Conservation (phyloP, 2,888 invertebrate genomes). For the Cryptocephalus primarius region DNA sequence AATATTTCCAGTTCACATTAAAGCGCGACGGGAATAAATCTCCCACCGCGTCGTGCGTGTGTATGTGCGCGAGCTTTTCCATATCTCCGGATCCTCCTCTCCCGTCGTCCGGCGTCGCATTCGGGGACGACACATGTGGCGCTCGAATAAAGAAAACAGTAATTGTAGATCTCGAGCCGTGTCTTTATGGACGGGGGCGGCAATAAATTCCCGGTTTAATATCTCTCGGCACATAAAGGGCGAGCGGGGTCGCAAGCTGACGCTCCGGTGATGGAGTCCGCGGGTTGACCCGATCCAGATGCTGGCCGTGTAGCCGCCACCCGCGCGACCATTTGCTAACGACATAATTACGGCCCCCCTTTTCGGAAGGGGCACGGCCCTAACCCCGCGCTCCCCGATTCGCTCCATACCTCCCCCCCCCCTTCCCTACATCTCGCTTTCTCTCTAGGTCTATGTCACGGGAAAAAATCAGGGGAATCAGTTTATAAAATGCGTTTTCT, state of each 20-base stretch:
- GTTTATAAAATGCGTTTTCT: too few relatives aligned
- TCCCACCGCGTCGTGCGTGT: too few relatives aligned
- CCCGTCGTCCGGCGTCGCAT: slow-evolving; percentile 7
- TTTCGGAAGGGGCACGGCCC: too few relatives aligned
- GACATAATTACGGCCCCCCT: slow-evolving; percentile 27
- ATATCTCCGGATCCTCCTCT: too few relatives aligned
- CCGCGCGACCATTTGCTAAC: slow-evolving; percentile 33
- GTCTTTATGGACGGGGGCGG: slow-evolving; percentile 28
- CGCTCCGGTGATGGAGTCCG: slow-evolving; percentile 34
- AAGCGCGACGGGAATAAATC: too few relatives aligned
- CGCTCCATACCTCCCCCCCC: too few relatives aligned
- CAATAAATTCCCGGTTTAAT: slow-evolving; percentile 38
- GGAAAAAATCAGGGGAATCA: too few relatives aligned
- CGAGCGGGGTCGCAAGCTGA: slow-evolving; percentile 37
- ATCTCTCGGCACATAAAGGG: slow-evolving; percentile 35
- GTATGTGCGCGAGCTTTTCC: too few relatives aligned
- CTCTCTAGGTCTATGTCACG: too few relatives aligned
- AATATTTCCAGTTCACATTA: too few relatives aligned
- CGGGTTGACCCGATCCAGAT: slow-evolving; percentile 27
- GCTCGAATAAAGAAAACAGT: slow-evolving; percentile 24
- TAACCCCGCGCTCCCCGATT: too few relatives aligned
- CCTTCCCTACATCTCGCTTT: too few relatives aligned
- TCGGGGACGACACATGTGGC: slow-evolving; percentile 18
- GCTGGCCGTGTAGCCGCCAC: slow-evolving; percentile 6
- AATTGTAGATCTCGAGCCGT: slow-evolving; percentile 26